phyloP scores from a whole-genome alignment of 2,113 vertebrate species.

The Pteropus alecto region DNA sequence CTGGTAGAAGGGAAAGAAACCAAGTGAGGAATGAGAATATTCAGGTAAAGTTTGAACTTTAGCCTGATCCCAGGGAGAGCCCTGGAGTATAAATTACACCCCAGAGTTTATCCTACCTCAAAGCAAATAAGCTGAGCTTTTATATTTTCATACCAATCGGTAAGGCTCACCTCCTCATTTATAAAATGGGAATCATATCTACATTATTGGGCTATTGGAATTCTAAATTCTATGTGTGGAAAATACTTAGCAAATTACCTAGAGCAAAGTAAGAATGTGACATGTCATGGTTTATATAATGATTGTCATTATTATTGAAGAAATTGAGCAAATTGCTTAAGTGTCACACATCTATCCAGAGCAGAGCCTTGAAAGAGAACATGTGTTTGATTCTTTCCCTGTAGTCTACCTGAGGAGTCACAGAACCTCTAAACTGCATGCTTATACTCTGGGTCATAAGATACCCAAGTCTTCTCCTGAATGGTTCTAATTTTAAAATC shows the following conservation, averaged over 20 bases:
- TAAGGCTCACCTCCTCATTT: neutral
- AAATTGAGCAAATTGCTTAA: neutral
- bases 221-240: neutral
- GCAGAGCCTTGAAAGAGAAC: neutral
- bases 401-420: neutral
- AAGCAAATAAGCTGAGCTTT: neutral
- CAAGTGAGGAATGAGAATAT: neutral
- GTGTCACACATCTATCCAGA: neutral
- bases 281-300: neutral
- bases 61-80: neutral
- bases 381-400: neutral
- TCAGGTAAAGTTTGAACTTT: neutral
- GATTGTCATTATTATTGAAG: neutral
- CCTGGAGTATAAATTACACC: neutral
- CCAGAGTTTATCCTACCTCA: neutral
- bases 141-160: neutral
- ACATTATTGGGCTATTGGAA: neutral
- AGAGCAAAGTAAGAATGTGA: neutral
- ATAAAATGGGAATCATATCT: neutral
- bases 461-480: neutral
- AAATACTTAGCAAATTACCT: neutral
- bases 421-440: neutral
- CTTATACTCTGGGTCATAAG: neutral
- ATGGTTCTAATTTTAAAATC: neutral
- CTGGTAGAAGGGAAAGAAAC: neutral